phyloP scores from a whole-genome alignment of 2,888 invertebrate species.

The Drosophila lutescens region DNA sequence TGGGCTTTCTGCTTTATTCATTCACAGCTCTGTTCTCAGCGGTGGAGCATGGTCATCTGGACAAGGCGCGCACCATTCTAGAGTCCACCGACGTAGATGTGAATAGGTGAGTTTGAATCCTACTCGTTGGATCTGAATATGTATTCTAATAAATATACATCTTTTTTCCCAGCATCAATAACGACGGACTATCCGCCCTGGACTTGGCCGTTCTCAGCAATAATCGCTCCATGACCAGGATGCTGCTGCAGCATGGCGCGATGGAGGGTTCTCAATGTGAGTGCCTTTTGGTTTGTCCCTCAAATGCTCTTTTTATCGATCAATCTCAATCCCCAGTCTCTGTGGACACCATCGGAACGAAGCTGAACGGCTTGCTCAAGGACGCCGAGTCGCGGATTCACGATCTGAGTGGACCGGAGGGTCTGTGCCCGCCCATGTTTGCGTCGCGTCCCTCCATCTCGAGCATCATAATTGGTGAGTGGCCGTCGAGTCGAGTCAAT shows the following conservation, averaged over 20 bases:
- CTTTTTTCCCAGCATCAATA: conserved; percentile 88
- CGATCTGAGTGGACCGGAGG: conserved; percentile 88
- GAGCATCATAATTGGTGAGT: conserved; percentile 86
- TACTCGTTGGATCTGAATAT: fast-evolving
- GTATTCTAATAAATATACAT: too few species aligned
- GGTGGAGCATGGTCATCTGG: conserved; percentile 97
- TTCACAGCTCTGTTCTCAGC: conserved; percentile 95
- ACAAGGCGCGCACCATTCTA: conserved; percentile 95
- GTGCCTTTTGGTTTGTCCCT: conserved; percentile 11
- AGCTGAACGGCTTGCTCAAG: conserved; percentile 90
- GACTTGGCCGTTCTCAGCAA: conserved; percentile 97
- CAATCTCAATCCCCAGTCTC: conserved; percentile 64
- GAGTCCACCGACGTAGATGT: conserved; percentile 97
- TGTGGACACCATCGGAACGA: conserved; percentile 89
- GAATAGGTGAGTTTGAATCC: conserved; percentile 89
- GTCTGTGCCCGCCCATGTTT: conserved; percentile 84
- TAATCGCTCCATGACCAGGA: conserved; percentile 94
- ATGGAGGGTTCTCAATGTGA: conserved; percentile 92
- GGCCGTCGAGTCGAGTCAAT: conserved; percentile 7
- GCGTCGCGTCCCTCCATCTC: conserved; percentile 86
- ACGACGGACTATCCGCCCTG: conserved; percentile 94
- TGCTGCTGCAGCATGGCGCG: conserved; percentile 94
- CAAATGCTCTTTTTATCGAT: conserved; percentile 26
- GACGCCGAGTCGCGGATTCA: conserved; percentile 94
- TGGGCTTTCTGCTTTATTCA: too few species aligned